These are phyloP conservation scores for Campoplex capitator DNA, from an alignment of 2,888 invertebrate species.

Conservation along the genomic window DNA sequence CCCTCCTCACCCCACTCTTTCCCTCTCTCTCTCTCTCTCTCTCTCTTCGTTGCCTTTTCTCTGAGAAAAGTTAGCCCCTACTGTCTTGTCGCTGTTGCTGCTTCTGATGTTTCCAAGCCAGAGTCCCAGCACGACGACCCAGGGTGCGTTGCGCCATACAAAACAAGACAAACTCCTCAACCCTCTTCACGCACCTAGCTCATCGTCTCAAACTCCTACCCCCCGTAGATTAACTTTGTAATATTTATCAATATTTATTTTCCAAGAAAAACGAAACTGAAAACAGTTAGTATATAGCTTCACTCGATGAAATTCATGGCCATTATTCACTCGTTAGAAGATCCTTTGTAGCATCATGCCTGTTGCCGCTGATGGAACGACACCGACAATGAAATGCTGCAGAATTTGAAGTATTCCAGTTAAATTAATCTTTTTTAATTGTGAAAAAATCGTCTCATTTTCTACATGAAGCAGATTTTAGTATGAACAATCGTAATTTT, in stretches of 20 bases:
- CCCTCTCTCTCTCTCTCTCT: constrained; percentile 35
- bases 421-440: background rate
- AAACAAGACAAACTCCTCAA: constrained; percentile 13
- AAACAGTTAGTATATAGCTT: constrained; percentile 13
- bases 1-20: constrained; percentile 44
- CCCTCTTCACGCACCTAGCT: constrained; percentile 49
- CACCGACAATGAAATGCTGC: background rate
- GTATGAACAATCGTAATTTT: background rate
- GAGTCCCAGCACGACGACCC: constrained; percentile 39
- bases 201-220: constrained; percentile 58
- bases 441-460: background rate
- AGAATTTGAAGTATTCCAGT: background rate
- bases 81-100: constrained; percentile 66
- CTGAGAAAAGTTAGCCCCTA: constrained; percentile 80
- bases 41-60: constrained; percentile 23
- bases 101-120: constrained; percentile 54
- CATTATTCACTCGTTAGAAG: constrained; percentile 50
- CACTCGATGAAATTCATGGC: constrained; percentile 73
- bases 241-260: constrained; percentile 81
- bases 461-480: background rate
- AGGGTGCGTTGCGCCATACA: constrained; percentile 34
- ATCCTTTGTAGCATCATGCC: background rate
- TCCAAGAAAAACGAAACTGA: constrained; percentile 63
- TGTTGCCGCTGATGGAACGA: constrained; percentile 23
- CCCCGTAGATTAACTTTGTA: constrained; percentile 74